These are phyloP conservation scores for Mycalesis mineus DNA, from an alignment of 2,888 invertebrate species.

Conservation along the genomic window DNA sequence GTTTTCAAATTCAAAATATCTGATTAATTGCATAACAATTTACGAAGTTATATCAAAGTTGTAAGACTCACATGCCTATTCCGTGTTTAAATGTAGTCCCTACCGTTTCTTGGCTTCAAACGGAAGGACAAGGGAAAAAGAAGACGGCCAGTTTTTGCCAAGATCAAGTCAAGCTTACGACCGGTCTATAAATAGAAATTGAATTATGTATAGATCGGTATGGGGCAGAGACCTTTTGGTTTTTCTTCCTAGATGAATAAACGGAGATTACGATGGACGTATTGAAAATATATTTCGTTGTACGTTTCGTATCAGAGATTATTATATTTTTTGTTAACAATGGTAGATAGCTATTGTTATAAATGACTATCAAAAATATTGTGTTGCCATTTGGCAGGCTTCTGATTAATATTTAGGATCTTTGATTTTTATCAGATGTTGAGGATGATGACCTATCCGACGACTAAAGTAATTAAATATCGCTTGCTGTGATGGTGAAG, in stretches of 20 bases:
- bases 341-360: background rate
- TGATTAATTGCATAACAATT: too few relatives aligned
- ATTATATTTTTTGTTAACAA: background rate
- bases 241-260: constrained; percentile 8
- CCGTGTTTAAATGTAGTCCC: background rate
- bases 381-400: background rate
- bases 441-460: too few relatives aligned
- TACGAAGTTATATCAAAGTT: background rate
- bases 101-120: constrained; percentile 8
- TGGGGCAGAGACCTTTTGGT: constrained; percentile 27
- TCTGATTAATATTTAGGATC: too few relatives aligned
- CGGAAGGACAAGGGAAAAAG: constrained; percentile 20
- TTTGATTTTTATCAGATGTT: too few relatives aligned
- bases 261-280: background rate
- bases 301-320: background rate
- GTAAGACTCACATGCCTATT: background rate
- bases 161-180: constrained; percentile 20
- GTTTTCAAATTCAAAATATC: too few relatives aligned
- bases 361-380: background rate
- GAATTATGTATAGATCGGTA: constrained; percentile 44
- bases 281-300: background rate
- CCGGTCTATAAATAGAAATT: constrained; percentile 44
- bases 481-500: too few relatives aligned
- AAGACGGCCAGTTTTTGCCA: constrained; percentile 32
- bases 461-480: too few relatives aligned